Percentiles rank a stretch among this genome's conserved stretches.
Evolutionary conservation across 2,113 vertebrate genomes (phyloP).

Genomic region (Datnioides undecimradiatus): DNA sequence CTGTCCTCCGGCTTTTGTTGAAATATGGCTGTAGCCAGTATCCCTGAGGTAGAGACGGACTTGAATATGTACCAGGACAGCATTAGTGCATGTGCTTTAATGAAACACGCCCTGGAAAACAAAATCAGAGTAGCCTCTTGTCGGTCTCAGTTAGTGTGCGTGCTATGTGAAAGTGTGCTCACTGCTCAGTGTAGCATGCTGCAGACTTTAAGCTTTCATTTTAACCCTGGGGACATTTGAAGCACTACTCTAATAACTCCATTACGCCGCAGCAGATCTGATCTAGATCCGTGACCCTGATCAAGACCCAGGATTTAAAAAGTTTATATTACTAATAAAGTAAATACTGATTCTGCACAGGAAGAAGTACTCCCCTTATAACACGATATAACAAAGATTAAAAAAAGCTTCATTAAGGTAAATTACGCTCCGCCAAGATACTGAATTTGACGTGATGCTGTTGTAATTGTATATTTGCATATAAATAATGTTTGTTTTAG

Average conservation of each 20-base stretch:
- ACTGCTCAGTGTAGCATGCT: neutral
- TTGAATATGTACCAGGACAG: conserved; percentile 6
- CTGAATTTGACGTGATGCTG: too few relatives aligned
- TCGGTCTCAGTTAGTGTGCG: neutral
- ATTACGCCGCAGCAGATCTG: neutral
- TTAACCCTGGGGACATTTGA: neutral
- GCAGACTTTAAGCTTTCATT: neutral
- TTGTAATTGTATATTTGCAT: too few relatives aligned
- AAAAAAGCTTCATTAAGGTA: too few relatives aligned
- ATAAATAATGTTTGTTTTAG: too few relatives aligned
- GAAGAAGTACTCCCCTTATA: neutral
- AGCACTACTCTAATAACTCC: neutral
- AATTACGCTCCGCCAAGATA: too few relatives aligned
- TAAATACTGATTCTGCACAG: neutral
- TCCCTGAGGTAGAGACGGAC: neutral
- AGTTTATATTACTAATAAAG: too few relatives aligned
- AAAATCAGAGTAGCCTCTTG: conserved; percentile 5
- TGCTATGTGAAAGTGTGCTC: neutral
- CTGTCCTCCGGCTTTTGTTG: conserved; percentile 38
- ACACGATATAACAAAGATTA: neutral
- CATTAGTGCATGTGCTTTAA: conserved; percentile 13
- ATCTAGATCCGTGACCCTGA: neutral
- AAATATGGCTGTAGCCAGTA: conserved; percentile 22
- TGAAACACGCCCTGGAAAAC: neutral
- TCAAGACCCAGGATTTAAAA: neutral